A percentile compares a stretch with the other conserved stretches of the same genome.
These are phyloP conservation scores for Reinhardtius hippoglossoides DNA, from an alignment of 2,113 vertebrate genomes.

Conservation along the genomic window DNA sequence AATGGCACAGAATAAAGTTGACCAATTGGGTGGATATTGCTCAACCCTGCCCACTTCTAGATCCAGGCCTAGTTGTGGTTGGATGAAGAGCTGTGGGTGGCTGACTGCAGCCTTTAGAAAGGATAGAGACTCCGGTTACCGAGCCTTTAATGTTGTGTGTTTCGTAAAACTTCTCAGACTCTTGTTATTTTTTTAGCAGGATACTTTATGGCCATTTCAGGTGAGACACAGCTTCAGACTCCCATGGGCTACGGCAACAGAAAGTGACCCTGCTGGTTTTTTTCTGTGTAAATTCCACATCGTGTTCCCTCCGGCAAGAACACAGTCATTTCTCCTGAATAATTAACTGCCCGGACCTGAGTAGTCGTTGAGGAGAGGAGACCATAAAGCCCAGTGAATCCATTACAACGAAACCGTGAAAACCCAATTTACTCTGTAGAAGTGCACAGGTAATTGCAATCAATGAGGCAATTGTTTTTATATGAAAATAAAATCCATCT, in stretches of 20 bases:
- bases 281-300: slow-evolving; percentile 23
- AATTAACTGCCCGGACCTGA: slow-evolving; percentile 43
- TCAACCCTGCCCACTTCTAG: too few species aligned
- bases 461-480: slow-evolving; percentile 2
- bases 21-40: too few species aligned
- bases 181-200: background rate
- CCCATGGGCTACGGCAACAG: slow-evolving; percentile 9
- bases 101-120: background rate
- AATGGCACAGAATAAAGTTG: too few species aligned
- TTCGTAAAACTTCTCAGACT: background rate
- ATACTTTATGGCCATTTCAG: slow-evolving; percentile 9
- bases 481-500: slow-evolving; percentile 21
- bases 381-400: slow-evolving; percentile 25
- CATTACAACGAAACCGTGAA: slow-evolving; percentile 11
- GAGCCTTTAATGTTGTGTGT: background rate
- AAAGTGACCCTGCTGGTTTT: slow-evolving; percentile 45
- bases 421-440: background rate
- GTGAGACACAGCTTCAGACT: slow-evolving; percentile 7
- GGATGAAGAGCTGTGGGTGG: background rate
- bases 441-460: slow-evolving; percentile 20
- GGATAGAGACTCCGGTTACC: background rate
- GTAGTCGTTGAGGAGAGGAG: slow-evolving; percentile 11
- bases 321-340: slow-evolving; percentile 37
- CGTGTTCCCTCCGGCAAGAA: slow-evolving; percentile 28
- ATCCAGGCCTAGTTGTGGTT: too few species aligned